Base-by-base conservation (phyloP, 2,797 vertebrate genomes). In the Balearica regulorum region DNA sequence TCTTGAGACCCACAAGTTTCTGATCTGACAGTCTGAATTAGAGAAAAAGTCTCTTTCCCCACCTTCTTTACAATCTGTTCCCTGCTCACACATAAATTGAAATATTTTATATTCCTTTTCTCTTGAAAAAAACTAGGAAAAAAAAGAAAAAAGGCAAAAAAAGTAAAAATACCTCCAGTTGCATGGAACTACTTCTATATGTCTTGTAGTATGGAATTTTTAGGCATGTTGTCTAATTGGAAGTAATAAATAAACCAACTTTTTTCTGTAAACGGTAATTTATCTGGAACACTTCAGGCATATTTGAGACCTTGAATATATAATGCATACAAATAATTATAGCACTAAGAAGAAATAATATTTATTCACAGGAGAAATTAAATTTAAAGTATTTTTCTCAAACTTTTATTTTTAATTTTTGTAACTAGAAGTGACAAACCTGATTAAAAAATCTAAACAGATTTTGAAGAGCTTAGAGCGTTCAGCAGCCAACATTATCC, bases 61-160 rank as follows among this genome's bases (percentile, higher is more conserved):
- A 26, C 16, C 5, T 93, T 62, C 16, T 66, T 71, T 68, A 28
- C 37, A 65, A 5, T 44, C 19, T 64, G 8, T 66, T 85, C 31
- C 19, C 28, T 48, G 31, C 6, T 76, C 7, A 82, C 21, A 55
- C 5, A 28, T 48, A 53, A 75, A 78, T 29, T 5, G 1, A 82
- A 83, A 29, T n/a, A 5, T 21, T 82, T 77, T 55, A 15, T 49
- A 49, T 51, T 69, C 1, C 33, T 62, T 37, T 79, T 70, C 17
- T 78, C 22, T 21, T 87, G 31, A 73, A 64, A 66, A 66, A 79
- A 90, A 85, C 16, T 26, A 37, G 35, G 1, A 7, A 28, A 49
- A 26, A 64, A 60, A 51, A 49, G 25, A 11, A 7, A 5, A 3
- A 2, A 0, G 2, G 12, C 1, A 6, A 14, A 9, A 29, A 55